Base-by-base conservation (phyloP, 2,888 invertebrate species). In the Clunio marinus region DNA sequence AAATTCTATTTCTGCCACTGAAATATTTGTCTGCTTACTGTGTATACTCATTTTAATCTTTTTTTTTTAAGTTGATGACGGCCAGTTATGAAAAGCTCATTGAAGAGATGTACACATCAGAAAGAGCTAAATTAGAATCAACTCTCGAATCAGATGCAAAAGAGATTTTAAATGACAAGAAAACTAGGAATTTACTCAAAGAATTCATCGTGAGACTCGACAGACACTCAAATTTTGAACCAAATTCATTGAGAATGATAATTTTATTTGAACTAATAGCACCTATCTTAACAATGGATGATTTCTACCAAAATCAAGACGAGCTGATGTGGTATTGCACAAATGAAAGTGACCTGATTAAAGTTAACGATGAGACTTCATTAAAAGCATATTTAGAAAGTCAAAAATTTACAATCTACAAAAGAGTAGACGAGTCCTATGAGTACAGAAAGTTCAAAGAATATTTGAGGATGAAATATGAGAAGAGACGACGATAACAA, bases 81-180 rank as follows among this genome's bases (percentile, higher is more conserved):
- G 3, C 25, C 7, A 25, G 25, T 3, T 57, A 57, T 57, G 57
- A 57, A 25, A 57, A 57, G 27, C 57, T 57, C 5, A 57, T 57
- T 5, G 57, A 57, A 27, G 57, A 57, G 27, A 7, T 57, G 1
- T 57, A 57, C 27, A 27, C 17, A 22, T 27, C 57, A 2, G 57
- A 57, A n/a, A 57, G 25, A 25, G 13, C 27, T 3, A 57, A 27
- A 15, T 25, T 57, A 4, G 57, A 57, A 25, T 22, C 57, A 25
- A 22, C 57, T 4, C 20, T 57, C 13, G 57, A 57, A 27, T 57
- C 57, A 13, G 57, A 57, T 15, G 27, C 57, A 3, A 57, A 25
- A 57, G 57, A 57, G 25, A 57, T 57, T 27, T 15, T 57, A n/a
- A 57, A 57, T n/a, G 57, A 57, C 57, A 22, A 8, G 4, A 57